These are phyloP conservation scores for Ceratotherium simum DNA, from an alignment of 2,113 vertebrate species.

Conservation along the genomic window DNA sequence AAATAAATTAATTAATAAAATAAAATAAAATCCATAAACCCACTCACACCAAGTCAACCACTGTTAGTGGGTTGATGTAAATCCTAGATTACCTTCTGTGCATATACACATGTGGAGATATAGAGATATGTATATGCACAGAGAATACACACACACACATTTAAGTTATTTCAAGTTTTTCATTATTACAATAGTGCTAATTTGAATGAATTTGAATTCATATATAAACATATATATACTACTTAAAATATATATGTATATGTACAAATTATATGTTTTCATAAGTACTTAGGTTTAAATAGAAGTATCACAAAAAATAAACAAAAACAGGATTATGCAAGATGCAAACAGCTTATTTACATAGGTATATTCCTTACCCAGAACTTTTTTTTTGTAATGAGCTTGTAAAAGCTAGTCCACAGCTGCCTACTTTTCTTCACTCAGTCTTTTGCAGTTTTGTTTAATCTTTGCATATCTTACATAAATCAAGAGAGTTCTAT, in stretches of 20 bases:
- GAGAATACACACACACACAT: neutral
- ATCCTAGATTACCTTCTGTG: neutral
- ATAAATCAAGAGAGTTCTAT: constrained; percentile 8
- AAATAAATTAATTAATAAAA: no score
- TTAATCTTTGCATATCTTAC: constrained; percentile 14
- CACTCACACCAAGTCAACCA: neutral
- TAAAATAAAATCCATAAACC: neutral
- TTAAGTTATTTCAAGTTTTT: neutral
- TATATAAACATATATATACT: neutral
- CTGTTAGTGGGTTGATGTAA: no score
- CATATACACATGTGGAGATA: no score
- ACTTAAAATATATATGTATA: neutral
- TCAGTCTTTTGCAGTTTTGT: neutral
- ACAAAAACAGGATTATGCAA: neutral
- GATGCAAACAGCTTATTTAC: neutral
- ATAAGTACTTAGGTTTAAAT: neutral
- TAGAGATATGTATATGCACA: neutral
- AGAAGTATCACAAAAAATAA: neutral
- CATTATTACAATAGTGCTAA: neutral
- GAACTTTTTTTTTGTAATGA: neutral
- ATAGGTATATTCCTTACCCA: neutral
- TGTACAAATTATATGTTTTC: neutral
- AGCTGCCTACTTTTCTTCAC: neutral
- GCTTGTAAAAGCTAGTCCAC: neutral
- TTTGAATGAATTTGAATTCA: neutral